These are phyloP conservation scores for Stegodyphus mimosarum DNA, from an alignment of 1,140 invertebrate genomes.

Conservation along the genomic window DNA sequence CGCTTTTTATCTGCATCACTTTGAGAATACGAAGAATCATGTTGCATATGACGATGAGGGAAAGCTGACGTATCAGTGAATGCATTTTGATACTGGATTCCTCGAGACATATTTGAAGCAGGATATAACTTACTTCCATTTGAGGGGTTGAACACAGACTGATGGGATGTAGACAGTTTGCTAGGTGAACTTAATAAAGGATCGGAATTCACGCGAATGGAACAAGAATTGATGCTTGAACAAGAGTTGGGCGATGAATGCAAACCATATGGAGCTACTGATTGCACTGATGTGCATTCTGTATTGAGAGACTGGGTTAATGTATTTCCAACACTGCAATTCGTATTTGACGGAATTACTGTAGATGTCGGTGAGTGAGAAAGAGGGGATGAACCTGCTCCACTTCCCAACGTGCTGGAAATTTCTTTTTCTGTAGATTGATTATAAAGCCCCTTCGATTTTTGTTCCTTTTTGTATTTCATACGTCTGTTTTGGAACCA, in stretches of 20 bases:
- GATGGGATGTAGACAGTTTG: slow-evolving; percentile 3
- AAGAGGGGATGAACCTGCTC: slow-evolving; percentile 26
- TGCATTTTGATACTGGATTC: slow-evolving; percentile 15
- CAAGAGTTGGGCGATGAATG: slow-evolving; percentile 5
- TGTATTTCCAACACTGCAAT: neutral
- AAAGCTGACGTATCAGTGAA: slow-evolving; percentile 12
- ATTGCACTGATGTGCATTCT: neutral
- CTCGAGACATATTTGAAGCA: neutral
- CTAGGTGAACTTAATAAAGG: slow-evolving; percentile 6
- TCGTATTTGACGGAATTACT: neutral
- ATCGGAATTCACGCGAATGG: slow-evolving; percentile 18
- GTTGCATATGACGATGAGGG: slow-evolving; percentile 24
- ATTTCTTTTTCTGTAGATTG: slow-evolving; percentile 31
- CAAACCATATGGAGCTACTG: slow-evolving; percentile 1
- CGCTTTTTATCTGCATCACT: slow-evolving; percentile 36
- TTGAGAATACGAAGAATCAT: slow-evolving; percentile 5
- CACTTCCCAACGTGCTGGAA: slow-evolving; percentile 11
- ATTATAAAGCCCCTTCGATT: slow-evolving; percentile 52
- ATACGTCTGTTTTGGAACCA: slow-evolving; percentile 83
- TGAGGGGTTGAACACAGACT: neutral
- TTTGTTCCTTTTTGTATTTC: slow-evolving; percentile 75
- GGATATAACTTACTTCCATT: neutral
- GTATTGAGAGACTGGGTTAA: neutral
- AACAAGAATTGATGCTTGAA: neutral
- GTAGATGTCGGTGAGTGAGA: slow-evolving; percentile 23